Conservation (phyloP, 2,113 vertebrate genomes). For the Spheniscus mendiculus region DNA sequence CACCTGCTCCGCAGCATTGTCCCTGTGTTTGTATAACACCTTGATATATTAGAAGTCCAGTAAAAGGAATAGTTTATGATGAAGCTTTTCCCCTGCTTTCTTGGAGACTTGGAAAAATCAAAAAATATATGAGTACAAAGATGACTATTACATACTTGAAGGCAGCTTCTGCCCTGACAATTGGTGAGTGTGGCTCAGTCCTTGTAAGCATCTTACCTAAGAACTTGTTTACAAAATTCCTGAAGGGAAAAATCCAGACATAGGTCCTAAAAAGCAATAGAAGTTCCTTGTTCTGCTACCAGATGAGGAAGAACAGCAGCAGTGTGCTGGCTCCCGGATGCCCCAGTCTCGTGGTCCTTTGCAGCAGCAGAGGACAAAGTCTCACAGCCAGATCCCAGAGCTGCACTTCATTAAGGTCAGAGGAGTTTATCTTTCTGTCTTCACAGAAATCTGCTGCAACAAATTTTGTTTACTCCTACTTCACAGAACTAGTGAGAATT, state of each 20-base stretch:
- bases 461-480: not conserved
- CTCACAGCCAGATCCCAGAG: not conserved
- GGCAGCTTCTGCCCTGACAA: not conserved
- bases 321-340: not conserved
- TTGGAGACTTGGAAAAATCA: not conserved
- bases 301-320: rapidly evolving
- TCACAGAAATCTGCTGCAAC: not conserved
- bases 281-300: not conserved
- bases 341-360: not conserved
- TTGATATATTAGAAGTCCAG: not conserved
- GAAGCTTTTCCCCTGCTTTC: not conserved
- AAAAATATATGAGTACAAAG: not conserved
- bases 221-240: not conserved
- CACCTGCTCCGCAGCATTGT: not conserved
- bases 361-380: not conserved
- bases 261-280: not conserved
- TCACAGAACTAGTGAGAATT: not conserved
- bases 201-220: not conserved
- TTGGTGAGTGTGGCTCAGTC: not conserved
- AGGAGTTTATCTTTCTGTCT: not conserved
- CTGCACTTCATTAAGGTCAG: not conserved
- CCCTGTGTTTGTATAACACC: not conserved
- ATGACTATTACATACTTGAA: not conserved
- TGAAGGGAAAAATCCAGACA: not conserved
- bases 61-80: not conserved